Evolutionary conservation across 2,797 vertebrate species (phyloP).

Genomic region (Glyptemys insculpta): DNA sequence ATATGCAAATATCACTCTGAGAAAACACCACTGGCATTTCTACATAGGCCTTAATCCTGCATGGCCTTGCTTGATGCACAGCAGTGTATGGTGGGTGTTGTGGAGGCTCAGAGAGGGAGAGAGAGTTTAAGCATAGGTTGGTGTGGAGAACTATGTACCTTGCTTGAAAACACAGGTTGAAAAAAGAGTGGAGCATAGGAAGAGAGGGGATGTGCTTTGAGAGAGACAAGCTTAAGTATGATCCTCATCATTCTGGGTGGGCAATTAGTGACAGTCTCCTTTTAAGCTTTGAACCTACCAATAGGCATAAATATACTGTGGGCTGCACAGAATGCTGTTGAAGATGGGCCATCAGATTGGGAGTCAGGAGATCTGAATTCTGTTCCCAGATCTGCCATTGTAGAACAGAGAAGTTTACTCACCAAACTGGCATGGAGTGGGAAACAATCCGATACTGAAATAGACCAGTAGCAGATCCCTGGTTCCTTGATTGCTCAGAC

Average conservation of each 20-base stretch:
- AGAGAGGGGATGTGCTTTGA: background rate
- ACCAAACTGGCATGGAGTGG: background rate
- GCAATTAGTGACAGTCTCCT: background rate
- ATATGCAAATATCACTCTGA: background rate
- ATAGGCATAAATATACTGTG: background rate
- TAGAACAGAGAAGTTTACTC: background rate
- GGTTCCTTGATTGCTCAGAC: background rate
- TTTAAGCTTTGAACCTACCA: background rate
- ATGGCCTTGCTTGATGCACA: background rate
- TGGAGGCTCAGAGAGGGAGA: background rate
- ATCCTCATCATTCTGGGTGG: background rate
- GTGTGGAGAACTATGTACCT: background rate
- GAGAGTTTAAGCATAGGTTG: background rate
- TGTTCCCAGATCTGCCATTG: background rate
- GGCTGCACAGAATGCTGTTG: background rate
- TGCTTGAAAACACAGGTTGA: background rate
- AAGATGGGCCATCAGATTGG: background rate
- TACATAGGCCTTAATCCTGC: background rate
- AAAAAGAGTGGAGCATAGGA: background rate
- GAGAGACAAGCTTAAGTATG: background rate
- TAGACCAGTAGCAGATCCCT: background rate
- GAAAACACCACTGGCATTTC: background rate
- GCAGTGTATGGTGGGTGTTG: background rate
- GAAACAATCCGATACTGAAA: background rate
- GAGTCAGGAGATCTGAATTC: background rate